A percentile compares a stretch with the other conserved stretches of the same genome.
Evolutionary conservation across 1,140 invertebrate species (phyloP).

Genomic region (Laodelphax striatellus): DNA sequence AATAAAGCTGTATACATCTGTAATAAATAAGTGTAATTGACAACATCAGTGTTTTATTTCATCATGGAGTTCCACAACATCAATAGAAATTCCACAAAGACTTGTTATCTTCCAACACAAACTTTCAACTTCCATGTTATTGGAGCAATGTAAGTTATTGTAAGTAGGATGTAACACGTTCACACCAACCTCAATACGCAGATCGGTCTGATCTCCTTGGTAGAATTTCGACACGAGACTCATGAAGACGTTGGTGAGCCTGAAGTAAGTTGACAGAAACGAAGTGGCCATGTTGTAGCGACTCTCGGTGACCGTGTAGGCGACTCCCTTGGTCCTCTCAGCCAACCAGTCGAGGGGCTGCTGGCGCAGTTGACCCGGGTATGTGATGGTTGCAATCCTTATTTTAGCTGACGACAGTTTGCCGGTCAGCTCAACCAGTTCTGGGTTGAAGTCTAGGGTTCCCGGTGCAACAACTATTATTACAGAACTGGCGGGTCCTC

Average conservation of each 20-base stretch:
- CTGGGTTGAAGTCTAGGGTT: slow-evolving; percentile 27
- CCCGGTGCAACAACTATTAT: slow-evolving; percentile 41
- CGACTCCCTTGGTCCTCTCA: slow-evolving; percentile 31
- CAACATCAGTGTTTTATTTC: too few species aligned
- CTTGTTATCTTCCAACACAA: too few species aligned
- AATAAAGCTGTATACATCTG: too few species aligned
- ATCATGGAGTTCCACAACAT: too few species aligned
- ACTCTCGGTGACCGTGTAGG: slow-evolving; percentile 37
- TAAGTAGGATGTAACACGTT: too few species aligned
- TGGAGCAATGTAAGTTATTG: too few species aligned
- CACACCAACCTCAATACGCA: slow-evolving; percentile 38
- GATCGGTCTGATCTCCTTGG: slow-evolving; percentile 34
- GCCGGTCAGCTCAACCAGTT: slow-evolving; percentile 23
- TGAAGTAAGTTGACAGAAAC: slow-evolving; percentile 38
- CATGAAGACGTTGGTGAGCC: slow-evolving; percentile 37
- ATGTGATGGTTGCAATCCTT: slow-evolving; percentile 37
- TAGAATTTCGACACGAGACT: slow-evolving; percentile 36
- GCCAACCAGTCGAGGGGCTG: slow-evolving; percentile 35
- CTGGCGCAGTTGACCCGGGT: slow-evolving; percentile 30
- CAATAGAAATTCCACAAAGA: too few species aligned
- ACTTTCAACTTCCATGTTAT: too few species aligned
- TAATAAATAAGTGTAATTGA: too few species aligned
- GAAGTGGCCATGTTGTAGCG: slow-evolving; percentile 37
- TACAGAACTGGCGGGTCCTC: slow-evolving; percentile 37
- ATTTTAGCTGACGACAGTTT: slow-evolving; percentile 29